Evolutionary conservation across 37 sponge, comb jelly and placozoan species (phyloP).

Genomic region (Petrosia ficiformis): DNA sequence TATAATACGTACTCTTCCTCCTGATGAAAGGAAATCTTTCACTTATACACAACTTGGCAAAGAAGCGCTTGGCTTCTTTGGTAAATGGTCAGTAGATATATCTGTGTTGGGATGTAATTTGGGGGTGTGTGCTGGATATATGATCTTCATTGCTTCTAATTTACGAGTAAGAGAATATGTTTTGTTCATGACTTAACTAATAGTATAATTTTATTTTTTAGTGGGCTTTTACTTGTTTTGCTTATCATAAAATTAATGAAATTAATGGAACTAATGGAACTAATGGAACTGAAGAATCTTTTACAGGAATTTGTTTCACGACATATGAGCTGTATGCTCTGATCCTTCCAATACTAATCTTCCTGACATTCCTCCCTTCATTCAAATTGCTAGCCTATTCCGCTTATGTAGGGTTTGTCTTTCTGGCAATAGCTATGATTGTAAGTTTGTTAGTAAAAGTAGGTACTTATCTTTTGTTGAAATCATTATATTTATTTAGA

Average conservation of each 20-base stretch:
- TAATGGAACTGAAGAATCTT: not conserved
- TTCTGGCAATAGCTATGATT: slow-evolving; percentile 74
- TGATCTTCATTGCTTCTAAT: slow-evolving; percentile 72
- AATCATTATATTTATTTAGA: slow-evolving; percentile 19
- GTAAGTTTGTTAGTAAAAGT: slow-evolving; percentile 57
- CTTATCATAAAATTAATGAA: not conserved
- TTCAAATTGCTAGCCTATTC: slow-evolving; percentile 80
- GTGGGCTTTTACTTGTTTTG: slow-evolving; percentile 65
- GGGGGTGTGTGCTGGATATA: slow-evolving; percentile 83
- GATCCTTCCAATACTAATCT: slow-evolving; percentile 70
- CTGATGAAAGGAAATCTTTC: slow-evolving; percentile 20
- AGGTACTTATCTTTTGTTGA: not conserved
- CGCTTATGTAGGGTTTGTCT: slow-evolving; percentile 79
- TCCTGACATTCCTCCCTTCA: slow-evolving; percentile 79
- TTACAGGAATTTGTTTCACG: slow-evolving; percentile 21
- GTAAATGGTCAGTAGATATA: slow-evolving; percentile 66
- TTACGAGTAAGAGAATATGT: slow-evolving; percentile 27
- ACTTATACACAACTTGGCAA: slow-evolving; percentile 62
- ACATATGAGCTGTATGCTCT: slow-evolving; percentile 66
- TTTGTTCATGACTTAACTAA: not conserved
- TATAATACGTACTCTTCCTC: not conserved
- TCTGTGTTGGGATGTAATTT: slow-evolving; percentile 75
- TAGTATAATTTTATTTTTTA: slow-evolving; percentile 1
- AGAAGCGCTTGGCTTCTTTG: slow-evolving; percentile 38
- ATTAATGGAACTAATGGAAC: not conserved